Conservation (phyloP, 2,888 invertebrate genomes). For the Limnephilus rhombicus region DNA sequence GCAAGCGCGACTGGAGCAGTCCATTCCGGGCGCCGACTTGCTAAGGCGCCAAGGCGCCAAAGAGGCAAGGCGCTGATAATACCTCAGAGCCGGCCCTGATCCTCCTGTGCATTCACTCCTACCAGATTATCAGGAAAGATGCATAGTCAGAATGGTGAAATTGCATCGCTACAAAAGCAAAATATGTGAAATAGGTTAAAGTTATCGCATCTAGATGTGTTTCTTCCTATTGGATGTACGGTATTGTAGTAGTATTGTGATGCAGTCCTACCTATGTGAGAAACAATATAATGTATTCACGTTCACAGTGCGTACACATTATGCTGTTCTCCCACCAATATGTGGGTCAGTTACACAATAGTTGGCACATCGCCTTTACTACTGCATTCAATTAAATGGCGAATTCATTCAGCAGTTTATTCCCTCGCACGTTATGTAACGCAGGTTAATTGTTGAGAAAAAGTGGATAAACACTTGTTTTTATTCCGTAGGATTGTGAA, state of each 20-base stretch:
- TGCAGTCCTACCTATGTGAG: neutral
- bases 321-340: constrained; percentile 39
- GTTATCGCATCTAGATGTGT: neutral
- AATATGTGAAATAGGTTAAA: neutral
- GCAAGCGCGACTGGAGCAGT: too few species aligned
- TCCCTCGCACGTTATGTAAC: constrained; percentile 48
- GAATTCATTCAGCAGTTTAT: constrained; percentile 43
- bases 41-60: too few species aligned
- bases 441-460: constrained; percentile 35
- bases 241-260: neutral
- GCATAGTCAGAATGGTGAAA: neutral
- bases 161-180: neutral
- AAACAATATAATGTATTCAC: constrained; percentile 3
- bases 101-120: neutral
- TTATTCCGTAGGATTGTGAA: neutral
- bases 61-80: too few species aligned
- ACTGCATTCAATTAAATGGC: constrained; percentile 52
- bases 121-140: neutral
- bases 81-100: too few species aligned
- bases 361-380: constrained; percentile 45
- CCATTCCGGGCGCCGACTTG: too few species aligned
- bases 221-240: neutral
- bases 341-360: constrained; percentile 52
- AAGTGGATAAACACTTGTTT: constrained; percentile 1
- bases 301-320: constrained; percentile 17